Conservation (phyloP, 1,140 invertebrate species). For the Meloidogyne hapla region DNA sequence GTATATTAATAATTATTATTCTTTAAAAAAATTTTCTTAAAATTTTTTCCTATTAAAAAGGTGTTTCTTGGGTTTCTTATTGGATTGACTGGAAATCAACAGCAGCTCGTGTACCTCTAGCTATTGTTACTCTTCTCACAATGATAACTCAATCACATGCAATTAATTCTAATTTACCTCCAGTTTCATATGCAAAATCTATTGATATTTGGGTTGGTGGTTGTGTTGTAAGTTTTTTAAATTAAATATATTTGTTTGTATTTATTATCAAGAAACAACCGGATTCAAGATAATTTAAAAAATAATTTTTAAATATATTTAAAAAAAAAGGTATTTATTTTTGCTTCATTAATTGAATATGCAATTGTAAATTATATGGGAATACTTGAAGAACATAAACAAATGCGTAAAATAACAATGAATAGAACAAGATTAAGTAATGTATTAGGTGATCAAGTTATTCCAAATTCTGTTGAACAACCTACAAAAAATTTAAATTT, state of each 20-base stretch:
- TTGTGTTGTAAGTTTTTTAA: slow-evolving; percentile 67
- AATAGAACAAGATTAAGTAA: slow-evolving; percentile 59
- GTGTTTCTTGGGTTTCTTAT: slow-evolving; percentile 55
- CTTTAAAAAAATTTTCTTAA: no score
- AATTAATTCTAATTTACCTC: slow-evolving; percentile 91
- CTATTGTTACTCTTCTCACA: slow-evolving; percentile 47
- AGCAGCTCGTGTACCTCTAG: slow-evolving; percentile 53
- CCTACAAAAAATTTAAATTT: slow-evolving; percentile 12
- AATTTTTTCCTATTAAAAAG: background rate
- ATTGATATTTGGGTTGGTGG: slow-evolving; percentile 95
- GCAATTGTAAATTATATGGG: slow-evolving; percentile 84
- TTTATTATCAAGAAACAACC: no score
- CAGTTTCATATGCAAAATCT: slow-evolving; percentile 90
- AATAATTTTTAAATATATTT: slow-evolving; percentile 48
- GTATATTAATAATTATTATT: background rate
- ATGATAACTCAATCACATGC: slow-evolving; percentile 73
- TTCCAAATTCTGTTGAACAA: background rate
- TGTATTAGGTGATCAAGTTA: slow-evolving; percentile 49
- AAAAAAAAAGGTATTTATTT: slow-evolving; percentile 79
- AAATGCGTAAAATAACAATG: slow-evolving; percentile 58
- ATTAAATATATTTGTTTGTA: background rate
- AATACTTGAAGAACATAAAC: slow-evolving; percentile 60
- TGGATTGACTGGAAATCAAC: slow-evolving; percentile 66
- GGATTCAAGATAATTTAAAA: no score
- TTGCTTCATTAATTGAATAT: slow-evolving; percentile 91